Base-by-base conservation (phyloP, 2,888 invertebrate species). In the Lasioglossum oenotherae region DNA sequence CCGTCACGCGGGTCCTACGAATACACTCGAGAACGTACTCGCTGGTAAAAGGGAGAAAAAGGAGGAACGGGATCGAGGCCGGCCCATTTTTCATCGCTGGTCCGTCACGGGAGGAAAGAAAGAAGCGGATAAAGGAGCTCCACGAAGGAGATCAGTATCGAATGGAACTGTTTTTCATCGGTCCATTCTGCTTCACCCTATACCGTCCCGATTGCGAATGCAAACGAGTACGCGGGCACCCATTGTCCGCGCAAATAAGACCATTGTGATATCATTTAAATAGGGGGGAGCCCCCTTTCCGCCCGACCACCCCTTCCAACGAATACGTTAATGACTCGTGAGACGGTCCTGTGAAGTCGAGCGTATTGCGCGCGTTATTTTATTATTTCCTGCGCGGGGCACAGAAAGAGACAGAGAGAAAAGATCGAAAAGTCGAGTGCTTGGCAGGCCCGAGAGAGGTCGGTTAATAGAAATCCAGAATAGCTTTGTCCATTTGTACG, bases 311-410 rank as follows among this genome's bases (percentile, higher is more conserved):
- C 64, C 64, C 31, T 53, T 31, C 31, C 2, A 14, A 74, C 90
- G 90, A 89, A 90, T 87, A 91, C 91, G 88, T 91, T 91, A 91
- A 91, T 91, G 87, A 91, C 88, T 86, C 80, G 84, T 81, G 88
- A 71, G 89, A 81, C 84, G 74, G 74, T n/a, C 74, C 78, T 80
- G 81, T 74, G 84, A 89, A 83, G 89, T 83, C 87, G 85, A 87
- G 85, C 89, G 82, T 87, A 80, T 80, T 80, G 82, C 87, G 46
- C 82, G 87, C 82, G 87, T 89, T 89, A 89, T 87, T 89, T 89
- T 81, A 83, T 89, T 89, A 89, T 87, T 77, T 85, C 79, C 27
- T 14, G 19, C n/a, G 16, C 31, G 67, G 12, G 57, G 3, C 2
- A 8, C 23, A 53, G 38, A 69, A 23, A 67, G 67, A 67, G 35